These are phyloP conservation scores for Oostethus manadensis DNA, from an alignment of 2,113 vertebrate genomes.

Conservation along the genomic window DNA sequence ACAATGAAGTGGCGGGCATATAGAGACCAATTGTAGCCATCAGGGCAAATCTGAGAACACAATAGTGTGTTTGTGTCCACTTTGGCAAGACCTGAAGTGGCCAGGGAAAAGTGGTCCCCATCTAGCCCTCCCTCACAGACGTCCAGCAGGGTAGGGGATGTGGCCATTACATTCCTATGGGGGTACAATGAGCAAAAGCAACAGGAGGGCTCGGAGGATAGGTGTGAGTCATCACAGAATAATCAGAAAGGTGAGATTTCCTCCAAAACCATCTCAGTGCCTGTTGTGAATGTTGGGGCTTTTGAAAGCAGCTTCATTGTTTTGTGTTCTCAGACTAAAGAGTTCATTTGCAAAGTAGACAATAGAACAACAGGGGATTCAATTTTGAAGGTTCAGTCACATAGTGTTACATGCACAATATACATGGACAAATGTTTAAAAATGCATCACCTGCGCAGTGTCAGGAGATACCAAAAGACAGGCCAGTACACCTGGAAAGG, in stretches of 20 bases:
- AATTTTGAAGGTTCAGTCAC: no score
- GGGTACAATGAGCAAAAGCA: conserved; percentile 32
- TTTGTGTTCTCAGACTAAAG: neutral
- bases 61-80: conserved; percentile 61
- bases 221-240: conserved; percentile 38
- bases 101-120: conserved; percentile 41
- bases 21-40: conserved; percentile 46
- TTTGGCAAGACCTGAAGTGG: conserved; percentile 55
- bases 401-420: no score
- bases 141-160: conserved; percentile 28
- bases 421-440: no score
- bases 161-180: conserved; percentile 48
- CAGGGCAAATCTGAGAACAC: conserved; percentile 40
- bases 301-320: neutral
- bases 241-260: conserved; percentile 47
- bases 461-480: no score
- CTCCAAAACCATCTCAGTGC: conserved; percentile 10
- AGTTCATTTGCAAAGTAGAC: neutral
- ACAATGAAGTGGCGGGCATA: conserved; percentile 59
- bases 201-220: conserved; percentile 25
- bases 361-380: neutral
- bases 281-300: conserved; percentile 12
- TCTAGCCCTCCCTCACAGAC: conserved; percentile 26
- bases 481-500: no score
- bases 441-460: no score